Evolutionary conservation across 2,113 vertebrate genomes (phyloP).

Genomic region (Gymnobelideus leadbeateri): DNA sequence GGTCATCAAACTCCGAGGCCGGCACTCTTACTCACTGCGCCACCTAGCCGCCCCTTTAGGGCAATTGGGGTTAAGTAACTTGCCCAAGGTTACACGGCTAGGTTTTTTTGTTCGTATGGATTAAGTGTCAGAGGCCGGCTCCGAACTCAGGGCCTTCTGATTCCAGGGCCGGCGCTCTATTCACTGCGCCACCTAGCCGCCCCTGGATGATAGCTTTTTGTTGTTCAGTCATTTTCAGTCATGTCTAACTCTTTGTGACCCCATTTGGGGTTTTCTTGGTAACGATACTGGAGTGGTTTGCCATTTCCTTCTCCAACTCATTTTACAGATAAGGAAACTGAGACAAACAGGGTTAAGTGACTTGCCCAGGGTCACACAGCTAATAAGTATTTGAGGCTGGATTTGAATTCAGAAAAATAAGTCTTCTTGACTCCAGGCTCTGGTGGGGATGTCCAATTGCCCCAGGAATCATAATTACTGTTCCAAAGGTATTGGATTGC

Average conservation of each 20-base stretch:
- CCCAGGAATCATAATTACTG: neutral
- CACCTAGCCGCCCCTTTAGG: no score
- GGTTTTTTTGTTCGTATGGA: no score
- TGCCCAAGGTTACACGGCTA: no score
- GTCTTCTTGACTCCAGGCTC: neutral
- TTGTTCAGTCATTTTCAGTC: neutral
- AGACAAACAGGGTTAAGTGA: neutral
- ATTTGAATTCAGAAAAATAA: neutral
- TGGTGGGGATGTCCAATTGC: neutral
- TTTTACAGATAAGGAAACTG: neutral
- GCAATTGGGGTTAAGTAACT: no score
- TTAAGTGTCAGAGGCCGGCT: no score
- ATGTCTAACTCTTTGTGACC: neutral
- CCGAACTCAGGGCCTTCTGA: no score
- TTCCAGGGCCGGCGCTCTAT: no score
- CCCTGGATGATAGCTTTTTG: no score
- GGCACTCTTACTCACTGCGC: no score
- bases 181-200: no score
- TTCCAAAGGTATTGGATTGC: neutral
- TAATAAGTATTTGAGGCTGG: neutral
- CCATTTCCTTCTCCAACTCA: neutral
- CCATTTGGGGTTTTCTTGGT: neutral
- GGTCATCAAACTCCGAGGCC: no score
- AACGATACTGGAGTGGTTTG: neutral
- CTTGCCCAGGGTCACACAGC: neutral